Evolutionary conservation across 2,797 vertebrate species (phyloP), one percentile per base, ranked within the genome.

Genomic region (Melanitta fusca): DNA sequence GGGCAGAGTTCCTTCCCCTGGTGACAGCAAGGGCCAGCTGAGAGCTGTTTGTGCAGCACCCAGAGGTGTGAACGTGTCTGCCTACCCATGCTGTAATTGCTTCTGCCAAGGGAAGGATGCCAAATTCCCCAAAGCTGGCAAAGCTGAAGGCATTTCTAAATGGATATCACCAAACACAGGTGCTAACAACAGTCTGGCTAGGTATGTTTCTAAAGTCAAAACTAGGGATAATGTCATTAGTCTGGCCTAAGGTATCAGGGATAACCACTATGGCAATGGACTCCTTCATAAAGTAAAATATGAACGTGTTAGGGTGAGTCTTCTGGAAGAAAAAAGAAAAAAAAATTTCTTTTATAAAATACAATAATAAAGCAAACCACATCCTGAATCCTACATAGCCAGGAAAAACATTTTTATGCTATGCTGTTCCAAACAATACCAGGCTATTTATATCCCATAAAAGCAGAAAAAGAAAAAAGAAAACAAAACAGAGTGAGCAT

Each of bases 361-460:
- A 61, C 34, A 93, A 49, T 45, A 88, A 95, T 21, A 83, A 85
- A 92, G 54, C 34, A 80, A 85, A 7, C 11, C 41, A 71, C 53
- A 89, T 43, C 53, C 79, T 58, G 34, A 85, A 82, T 43, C 8
- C 13, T 60, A 30, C 17, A 25, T 8, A 56, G 47, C 6, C 10
- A 92, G 32, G 10, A 66, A 93, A 53, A 93, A 77, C 11, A 65
- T 62, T 38, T 90, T 73, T 53, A 65, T 81, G 56, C 68, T 49
- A 28, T 62, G 72, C 73, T 62, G 90, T 84, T 82, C 60, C 43
- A 70, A 92, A 87, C 25, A 95, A 89, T 74, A 72, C 14, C 17
- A 15, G 17, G 41, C 21, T 97, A 95, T 93, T 94, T 94, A 88
- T 96, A 92, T 5, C 8, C 62, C 45, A 36, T 62, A 14, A 90